Percentiles rank a stretch among this genome's conserved stretches.
Conservation (phyloP, 2,113 vertebrate species). For the Procapra przewalskii region DNA sequence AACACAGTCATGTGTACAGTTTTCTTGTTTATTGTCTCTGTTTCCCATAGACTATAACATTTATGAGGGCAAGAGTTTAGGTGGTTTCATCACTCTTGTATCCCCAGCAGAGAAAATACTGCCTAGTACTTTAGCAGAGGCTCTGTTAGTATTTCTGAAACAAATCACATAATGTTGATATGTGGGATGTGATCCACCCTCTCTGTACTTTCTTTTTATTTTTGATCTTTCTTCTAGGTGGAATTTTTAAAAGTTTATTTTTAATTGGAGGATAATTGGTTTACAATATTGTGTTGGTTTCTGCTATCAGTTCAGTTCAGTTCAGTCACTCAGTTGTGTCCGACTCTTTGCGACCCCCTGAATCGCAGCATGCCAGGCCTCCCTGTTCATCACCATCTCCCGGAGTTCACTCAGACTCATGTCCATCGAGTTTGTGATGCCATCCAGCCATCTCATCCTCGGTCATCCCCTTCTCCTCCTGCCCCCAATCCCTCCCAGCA, state of each 20-base stretch:
- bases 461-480: too few species aligned
- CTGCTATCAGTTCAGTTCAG: neutral
- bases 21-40: neutral
- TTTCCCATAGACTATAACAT: neutral
- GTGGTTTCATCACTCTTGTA: neutral
- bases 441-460: too few species aligned
- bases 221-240: neutral
- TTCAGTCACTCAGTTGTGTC: too few species aligned
- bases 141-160: slow-evolving; percentile 13
- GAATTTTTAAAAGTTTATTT: neutral
- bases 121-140: neutral
- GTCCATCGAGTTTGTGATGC: too few species aligned
- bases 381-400: too few species aligned
- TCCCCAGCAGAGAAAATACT: neutral
- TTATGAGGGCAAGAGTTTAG: neutral
- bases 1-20: neutral
- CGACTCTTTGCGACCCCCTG: too few species aligned
- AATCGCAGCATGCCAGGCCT: too few species aligned
- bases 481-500: too few species aligned
- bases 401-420: too few species aligned
- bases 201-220: neutral
- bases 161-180: neutral
- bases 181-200: neutral
- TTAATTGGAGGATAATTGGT: neutral
- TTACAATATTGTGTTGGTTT: neutral